Conservation (phyloP, 2,113 vertebrate species). For the Lynx canadensis region DNA sequence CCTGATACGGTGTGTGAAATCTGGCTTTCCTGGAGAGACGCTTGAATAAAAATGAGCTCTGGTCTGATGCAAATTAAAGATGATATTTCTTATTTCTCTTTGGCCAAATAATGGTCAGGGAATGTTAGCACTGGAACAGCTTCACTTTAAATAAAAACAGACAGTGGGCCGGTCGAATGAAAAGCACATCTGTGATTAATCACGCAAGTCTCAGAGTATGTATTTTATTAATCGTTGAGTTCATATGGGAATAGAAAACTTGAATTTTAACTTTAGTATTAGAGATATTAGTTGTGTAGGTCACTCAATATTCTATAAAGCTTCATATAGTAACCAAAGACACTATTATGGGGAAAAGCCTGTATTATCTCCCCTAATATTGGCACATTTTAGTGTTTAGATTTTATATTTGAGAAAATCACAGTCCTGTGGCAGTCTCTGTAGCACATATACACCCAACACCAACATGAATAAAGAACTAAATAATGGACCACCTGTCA, state of each 20-base stretch:
- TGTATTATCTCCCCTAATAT: not conserved
- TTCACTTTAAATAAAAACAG: slow-evolving; percentile 77
- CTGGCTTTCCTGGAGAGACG: slow-evolving; percentile 34
- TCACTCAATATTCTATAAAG: slow-evolving; percentile 26
- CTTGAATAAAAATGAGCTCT: slow-evolving; percentile 65
- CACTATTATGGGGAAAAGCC: not conserved
- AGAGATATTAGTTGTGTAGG: slow-evolving; percentile 27
- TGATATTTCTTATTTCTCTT: slow-evolving; percentile 72
- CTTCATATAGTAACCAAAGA: slow-evolving; percentile 19
- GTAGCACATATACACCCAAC: not conserved
- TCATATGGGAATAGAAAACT: slow-evolving; percentile 67
- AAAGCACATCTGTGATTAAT: slow-evolving; percentile 78
- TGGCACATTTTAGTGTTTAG: slow-evolving; percentile 22
- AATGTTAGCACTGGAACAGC: slow-evolving; percentile 73
- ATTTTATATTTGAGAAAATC: slow-evolving; percentile 14
- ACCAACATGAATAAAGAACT: not conserved
- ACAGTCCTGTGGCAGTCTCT: not conserved
- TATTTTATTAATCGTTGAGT: slow-evolving; percentile 66
- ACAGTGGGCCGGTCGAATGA: slow-evolving; percentile 53
- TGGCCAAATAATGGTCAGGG: slow-evolving; percentile 66
- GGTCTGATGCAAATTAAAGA: slow-evolving; percentile 71
- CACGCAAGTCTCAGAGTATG: slow-evolving; percentile 54
- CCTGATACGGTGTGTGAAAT: not conserved
- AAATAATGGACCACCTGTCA: not conserved
- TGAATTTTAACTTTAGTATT: slow-evolving; percentile 67